Percentiles rank a stretch among this genome's conserved stretches.
Conservation (phyloP, 2,888 invertebrate species). For the Volucella zonaria region DNA sequence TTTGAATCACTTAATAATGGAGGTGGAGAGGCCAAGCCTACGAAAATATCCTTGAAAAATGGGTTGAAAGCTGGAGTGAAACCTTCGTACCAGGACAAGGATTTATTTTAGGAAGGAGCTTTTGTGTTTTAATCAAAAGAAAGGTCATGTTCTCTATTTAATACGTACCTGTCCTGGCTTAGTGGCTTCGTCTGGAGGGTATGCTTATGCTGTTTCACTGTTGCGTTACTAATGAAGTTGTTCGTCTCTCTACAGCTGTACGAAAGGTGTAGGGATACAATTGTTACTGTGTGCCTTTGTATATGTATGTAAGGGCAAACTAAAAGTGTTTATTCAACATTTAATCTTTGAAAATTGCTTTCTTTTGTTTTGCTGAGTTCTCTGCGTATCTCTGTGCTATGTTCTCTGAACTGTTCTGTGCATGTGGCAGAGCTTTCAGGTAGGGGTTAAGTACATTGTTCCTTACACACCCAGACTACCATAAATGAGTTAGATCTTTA, state of each 20-base stretch:
- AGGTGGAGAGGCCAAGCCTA: background rate
- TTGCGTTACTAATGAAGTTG: constrained; percentile 68
- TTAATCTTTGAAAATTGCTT: constrained; percentile 72
- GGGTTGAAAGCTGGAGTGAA: background rate
- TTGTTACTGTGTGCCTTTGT: background rate
- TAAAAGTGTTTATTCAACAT: constrained; percentile 72
- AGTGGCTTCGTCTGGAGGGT: constrained; percentile 39
- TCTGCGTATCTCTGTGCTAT: constrained; percentile 10
- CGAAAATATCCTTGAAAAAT: background rate
- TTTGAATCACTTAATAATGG: constrained; percentile 61
- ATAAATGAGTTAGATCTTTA: background rate
- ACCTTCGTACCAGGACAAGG: background rate
- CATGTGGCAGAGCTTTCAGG: constrained; percentile 15
- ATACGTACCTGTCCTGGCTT: constrained; percentile 63
- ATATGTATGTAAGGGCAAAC: constrained; percentile 45
- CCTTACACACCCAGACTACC: background rate
- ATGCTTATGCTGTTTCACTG: constrained; percentile 29
- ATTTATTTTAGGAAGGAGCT: background rate
- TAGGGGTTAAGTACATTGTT: background rate
- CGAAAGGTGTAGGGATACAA: too few relatives aligned
- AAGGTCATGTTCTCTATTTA: constrained; percentile 64
- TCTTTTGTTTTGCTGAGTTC: constrained; percentile 61
- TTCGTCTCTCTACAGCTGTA: background rate
- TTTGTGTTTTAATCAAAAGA: constrained; percentile 66
- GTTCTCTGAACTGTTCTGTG: background rate